Conservation (phyloP, 2,113 vertebrate genomes). For the Plotosus lineatus region DNA sequence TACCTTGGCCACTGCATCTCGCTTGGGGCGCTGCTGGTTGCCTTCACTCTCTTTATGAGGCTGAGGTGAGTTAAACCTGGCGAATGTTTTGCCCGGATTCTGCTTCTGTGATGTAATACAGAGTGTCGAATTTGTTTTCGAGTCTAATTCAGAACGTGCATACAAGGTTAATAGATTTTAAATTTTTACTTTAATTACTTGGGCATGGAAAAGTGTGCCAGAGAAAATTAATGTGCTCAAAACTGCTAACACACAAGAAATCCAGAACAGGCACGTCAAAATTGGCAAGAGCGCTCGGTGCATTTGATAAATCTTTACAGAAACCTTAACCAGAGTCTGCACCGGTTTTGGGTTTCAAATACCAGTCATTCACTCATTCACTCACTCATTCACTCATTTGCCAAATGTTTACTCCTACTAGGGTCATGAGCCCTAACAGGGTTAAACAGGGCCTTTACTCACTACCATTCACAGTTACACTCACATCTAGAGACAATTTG, state of each 20-base stretch:
- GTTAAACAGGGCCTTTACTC: too few relatives aligned
- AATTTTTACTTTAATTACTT: background rate
- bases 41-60: conserved; percentile 84
- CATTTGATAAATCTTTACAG: background rate
- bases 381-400: too few relatives aligned
- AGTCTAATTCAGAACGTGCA: background rate
- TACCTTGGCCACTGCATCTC: conserved; percentile 88
- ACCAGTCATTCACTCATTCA: background rate
- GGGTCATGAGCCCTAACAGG: too few relatives aligned
- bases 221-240: background rate
- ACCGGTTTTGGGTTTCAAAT: background rate
- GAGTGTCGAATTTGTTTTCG: background rate
- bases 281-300: background rate
- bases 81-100: background rate
- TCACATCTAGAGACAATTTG: too few relatives aligned
- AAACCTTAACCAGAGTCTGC: background rate
- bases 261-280: background rate
- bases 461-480: too few relatives aligned
- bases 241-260: background rate
- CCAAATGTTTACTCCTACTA: too few relatives aligned
- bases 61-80: conserved; percentile 75
- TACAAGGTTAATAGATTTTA: background rate
- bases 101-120: background rate
- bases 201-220: background rate
- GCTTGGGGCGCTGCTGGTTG: conserved; percentile 78